Evolutionary conservation across 2,797 vertebrate species (phyloP).

Genomic region (Phataginus tricuspis): DNA sequence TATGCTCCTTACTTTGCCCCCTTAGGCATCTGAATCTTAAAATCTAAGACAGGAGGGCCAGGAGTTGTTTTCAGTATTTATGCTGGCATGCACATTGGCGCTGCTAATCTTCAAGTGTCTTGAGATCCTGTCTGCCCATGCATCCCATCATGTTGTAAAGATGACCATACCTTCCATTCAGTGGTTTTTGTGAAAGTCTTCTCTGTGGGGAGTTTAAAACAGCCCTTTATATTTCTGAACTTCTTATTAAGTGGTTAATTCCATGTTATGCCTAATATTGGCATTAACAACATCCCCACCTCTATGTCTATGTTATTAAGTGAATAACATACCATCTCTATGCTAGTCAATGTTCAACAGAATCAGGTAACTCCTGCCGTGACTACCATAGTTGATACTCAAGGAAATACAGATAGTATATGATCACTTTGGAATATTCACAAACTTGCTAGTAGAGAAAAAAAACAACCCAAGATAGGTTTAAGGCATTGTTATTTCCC

Average conservation of each 20-base stretch:
- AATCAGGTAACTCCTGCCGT: neutral
- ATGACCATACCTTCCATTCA: neutral
- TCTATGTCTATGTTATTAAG: neutral
- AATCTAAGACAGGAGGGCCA: neutral
- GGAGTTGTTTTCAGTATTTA: neutral
- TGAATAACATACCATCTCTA: neutral
- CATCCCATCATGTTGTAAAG: neutral
- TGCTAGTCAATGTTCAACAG: neutral
- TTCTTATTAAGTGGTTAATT: neutral
- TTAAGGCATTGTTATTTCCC: neutral
- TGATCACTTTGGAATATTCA: neutral
- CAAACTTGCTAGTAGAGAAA: neutral
- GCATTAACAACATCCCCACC: neutral
- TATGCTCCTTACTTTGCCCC: neutral
- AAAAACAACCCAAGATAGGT: neutral
- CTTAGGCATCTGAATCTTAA: neutral
- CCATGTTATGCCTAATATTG: neutral
- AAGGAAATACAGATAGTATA: neutral
- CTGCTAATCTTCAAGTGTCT: neutral
- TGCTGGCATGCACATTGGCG: neutral
- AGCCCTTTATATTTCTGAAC: neutral
- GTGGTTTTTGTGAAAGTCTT: neutral
- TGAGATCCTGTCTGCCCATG: neutral
- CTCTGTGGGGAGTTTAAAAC: neutral
- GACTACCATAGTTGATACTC: neutral